These are phyloP conservation scores for Plecturocebus donacophilus DNA, from an alignment of 2,113 vertebrate species.

Conservation along the genomic window DNA sequence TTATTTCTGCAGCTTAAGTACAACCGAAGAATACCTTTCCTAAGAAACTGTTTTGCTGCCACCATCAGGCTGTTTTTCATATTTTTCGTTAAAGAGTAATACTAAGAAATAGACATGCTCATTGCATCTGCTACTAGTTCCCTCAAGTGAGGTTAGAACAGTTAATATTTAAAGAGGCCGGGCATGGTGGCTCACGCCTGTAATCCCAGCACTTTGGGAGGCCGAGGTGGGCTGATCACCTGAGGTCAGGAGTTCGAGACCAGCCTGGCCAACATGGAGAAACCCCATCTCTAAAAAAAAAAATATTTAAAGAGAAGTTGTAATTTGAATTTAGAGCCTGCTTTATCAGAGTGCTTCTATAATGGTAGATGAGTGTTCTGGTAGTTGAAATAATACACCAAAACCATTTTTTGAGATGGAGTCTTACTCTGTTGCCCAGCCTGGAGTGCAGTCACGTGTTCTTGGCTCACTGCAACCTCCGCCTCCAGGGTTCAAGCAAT, in stretches of 20 bases:
- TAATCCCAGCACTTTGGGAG: too few relatives aligned
- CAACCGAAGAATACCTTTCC: background rate
- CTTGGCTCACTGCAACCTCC: too few relatives aligned
- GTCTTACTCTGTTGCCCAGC: too few relatives aligned
- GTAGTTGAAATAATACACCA: background rate
- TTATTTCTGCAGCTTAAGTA: background rate
- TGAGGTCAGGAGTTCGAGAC: too few relatives aligned
- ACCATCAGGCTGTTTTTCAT: slow-evolving; percentile 22
- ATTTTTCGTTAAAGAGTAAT: background rate
- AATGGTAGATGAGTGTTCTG: background rate
- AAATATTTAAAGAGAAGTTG: background rate
- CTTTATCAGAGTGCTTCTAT: background rate
- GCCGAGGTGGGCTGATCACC: too few relatives aligned
- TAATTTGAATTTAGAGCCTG: background rate
- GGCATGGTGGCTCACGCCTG: too few relatives aligned
- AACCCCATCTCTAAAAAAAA: too few relatives aligned
- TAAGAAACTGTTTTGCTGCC: slow-evolving; percentile 47
- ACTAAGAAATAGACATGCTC: background rate
- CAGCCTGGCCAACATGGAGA: too few relatives aligned
- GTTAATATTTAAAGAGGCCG: background rate
- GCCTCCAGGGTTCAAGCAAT: too few relatives aligned
- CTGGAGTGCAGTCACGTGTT: too few relatives aligned
- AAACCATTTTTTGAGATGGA: background rate
- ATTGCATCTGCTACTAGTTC: background rate
- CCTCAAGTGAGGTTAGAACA: background rate